These are phyloP conservation scores for Meteorus colon DNA, from an alignment of 2,888 invertebrate species.

Conservation along the genomic window DNA sequence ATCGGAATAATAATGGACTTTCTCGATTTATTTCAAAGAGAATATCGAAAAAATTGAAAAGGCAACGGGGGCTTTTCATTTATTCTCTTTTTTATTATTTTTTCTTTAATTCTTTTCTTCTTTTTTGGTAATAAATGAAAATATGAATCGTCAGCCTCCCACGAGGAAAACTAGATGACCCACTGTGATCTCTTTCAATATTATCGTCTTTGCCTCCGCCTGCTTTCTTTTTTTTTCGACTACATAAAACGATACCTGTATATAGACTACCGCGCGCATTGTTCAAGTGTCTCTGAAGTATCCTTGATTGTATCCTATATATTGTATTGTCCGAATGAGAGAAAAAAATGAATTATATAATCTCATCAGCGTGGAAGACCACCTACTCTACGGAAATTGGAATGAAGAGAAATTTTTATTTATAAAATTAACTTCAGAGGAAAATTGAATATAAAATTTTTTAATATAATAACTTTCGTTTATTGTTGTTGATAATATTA, in stretches of 20 bases:
- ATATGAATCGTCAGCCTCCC: conserved; percentile 38
- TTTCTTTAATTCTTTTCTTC: neutral
- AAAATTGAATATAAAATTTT: neutral
- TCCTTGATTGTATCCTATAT: conserved; percentile 17
- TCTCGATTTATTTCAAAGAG: neutral
- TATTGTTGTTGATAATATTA: too few species aligned
- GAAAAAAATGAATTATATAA: conserved; percentile 6
- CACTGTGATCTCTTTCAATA: conserved; percentile 25
- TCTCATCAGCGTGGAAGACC: conserved; percentile 18
- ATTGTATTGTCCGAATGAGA: conserved; percentile 2
- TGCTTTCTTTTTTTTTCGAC: neutral
- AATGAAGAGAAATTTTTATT: conserved; percentile 11
- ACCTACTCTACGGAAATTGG: neutral
- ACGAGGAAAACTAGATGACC: conserved; percentile 51
- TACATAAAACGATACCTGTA: conserved; percentile 19
- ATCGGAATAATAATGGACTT: neutral
- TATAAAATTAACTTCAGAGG: neutral
- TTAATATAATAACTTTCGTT: too few species aligned
- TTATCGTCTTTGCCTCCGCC: conserved; percentile 20
- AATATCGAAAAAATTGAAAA: neutral
- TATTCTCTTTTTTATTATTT: neutral
- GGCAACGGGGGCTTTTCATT: conserved; percentile 12
- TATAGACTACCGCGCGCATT: conserved; percentile 22
- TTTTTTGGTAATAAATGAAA: conserved; percentile 17
- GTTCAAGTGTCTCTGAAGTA: conserved; percentile 23